Conservation (phyloP, 2,888 invertebrate genomes). For the Cryptocephalus moraei region DNA sequence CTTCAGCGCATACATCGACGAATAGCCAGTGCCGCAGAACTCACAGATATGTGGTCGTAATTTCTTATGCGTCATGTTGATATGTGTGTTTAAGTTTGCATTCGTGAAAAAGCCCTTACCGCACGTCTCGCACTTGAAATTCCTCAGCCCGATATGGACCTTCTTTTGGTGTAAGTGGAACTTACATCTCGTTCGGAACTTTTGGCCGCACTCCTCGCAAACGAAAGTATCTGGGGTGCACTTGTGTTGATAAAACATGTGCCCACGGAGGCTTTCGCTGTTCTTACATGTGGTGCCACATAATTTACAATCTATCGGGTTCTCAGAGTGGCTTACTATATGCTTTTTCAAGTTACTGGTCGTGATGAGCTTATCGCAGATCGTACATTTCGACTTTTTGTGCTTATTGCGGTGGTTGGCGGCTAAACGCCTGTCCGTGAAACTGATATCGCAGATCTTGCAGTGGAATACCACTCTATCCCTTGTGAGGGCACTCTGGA, state of each 20-base stretch:
- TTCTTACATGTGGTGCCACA: constrained; percentile 30
- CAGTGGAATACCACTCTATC: neutral
- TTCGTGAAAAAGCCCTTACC: constrained; percentile 21
- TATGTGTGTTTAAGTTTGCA: constrained; percentile 18
- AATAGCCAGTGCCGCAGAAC: constrained; percentile 21
- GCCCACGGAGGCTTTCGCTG: constrained; percentile 27
- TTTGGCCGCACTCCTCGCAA: constrained; percentile 27
- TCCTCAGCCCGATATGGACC: constrained; percentile 23
- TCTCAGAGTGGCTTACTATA: constrained; percentile 22
- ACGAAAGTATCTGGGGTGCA: constrained; percentile 21
- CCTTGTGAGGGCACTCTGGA: too few species aligned
- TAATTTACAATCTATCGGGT: constrained; percentile 22
- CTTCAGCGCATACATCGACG: constrained; percentile 21
- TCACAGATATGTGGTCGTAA: constrained; percentile 20
- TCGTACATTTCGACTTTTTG: constrained; percentile 21
- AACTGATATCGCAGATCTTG: constrained; percentile 6
- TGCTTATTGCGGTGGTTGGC: constrained; percentile 20
- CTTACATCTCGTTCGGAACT: constrained; percentile 25
- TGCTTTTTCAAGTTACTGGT: constrained; percentile 24
- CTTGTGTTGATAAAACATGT: constrained; percentile 29
- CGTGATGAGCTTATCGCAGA: constrained; percentile 21
- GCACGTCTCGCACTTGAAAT: constrained; percentile 23
- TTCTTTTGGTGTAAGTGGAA: constrained; percentile 26
- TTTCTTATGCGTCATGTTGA: constrained; percentile 18
- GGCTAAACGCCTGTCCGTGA: constrained; percentile 5